Percentiles rank a stretch among this genome's conserved stretches.
phyloP scores from a whole-genome alignment of 2,113 vertebrate species.

The Sphyrna mokarran region DNA sequence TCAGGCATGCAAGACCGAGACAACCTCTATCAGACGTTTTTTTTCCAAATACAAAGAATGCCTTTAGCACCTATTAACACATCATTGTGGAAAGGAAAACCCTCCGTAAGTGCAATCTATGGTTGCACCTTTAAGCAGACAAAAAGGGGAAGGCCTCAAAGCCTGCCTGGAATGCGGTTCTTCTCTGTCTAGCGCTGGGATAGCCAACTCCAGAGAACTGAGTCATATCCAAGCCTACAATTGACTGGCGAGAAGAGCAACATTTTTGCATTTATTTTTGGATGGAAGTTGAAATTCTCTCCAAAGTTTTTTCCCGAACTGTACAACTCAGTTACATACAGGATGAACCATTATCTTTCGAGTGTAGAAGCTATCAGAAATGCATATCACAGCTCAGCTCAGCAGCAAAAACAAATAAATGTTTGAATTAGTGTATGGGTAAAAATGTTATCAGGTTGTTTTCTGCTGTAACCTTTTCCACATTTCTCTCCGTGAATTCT shows the following conservation, averaged over 20 bases:
- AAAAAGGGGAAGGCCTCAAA: no score
- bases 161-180: no score
- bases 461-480: neutral
- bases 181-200: no score
- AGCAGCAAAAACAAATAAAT: neutral
- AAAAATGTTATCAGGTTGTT: neutral
- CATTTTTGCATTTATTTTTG: neutral
- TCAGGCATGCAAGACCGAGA: no score
- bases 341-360: neutral
- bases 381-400: neutral
- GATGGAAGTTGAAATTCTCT: neutral
- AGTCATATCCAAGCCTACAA: no score
- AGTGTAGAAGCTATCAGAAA: neutral
- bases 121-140: no score
- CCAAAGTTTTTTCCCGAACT: neutral
- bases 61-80: no score
- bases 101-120: no score
- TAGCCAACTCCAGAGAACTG: no score
- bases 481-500: constrained; percentile 9
- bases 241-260: neutral
- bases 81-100: no score
- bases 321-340: neutral
- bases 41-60: no score
- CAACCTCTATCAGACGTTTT: no score
- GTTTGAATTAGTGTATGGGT: neutral